Evolutionary conservation across 2,113 vertebrate genomes (phyloP).

Genomic region (Odocoileus virginianus): DNA sequence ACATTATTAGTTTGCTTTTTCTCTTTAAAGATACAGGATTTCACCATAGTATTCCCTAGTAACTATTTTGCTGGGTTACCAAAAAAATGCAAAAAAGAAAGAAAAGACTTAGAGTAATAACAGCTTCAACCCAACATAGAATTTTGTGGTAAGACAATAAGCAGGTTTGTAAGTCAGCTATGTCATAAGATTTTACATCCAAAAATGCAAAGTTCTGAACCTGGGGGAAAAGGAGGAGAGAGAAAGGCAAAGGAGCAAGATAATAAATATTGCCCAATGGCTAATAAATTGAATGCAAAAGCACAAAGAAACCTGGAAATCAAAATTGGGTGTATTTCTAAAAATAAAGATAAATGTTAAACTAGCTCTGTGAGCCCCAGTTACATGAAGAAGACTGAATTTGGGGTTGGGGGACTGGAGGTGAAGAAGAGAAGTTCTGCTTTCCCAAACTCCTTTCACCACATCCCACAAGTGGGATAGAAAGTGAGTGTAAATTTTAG

Average conservation of each 20-base stretch:
- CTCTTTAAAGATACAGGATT: not conserved
- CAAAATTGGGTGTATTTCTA: not conserved
- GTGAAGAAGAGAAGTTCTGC: not conserved
- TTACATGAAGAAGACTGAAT: not conserved
- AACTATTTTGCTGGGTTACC: not conserved
- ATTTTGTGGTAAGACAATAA: not conserved
- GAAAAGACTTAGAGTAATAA: not conserved
- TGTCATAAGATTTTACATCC: not conserved
- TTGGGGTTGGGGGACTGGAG: not conserved
- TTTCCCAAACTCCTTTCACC: not conserved
- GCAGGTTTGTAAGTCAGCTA: not conserved
- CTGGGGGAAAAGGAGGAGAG: not conserved
- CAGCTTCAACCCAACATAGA: not conserved
- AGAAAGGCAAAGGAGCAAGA: not conserved
- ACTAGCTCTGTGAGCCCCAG: not conserved
- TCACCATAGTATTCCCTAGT: not conserved
- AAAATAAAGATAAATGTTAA: not conserved
- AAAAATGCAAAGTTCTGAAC: not conserved
- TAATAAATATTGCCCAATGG: not conserved
- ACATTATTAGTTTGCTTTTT: not conserved
- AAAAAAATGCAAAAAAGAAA: not conserved
- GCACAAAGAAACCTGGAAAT: not conserved
- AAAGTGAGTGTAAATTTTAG: not conserved
- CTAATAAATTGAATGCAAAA: not conserved
- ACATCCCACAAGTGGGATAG: not conserved